phyloP scores from a whole-genome alignment of 2,113 vertebrate species.

The Passer montanus region DNA sequence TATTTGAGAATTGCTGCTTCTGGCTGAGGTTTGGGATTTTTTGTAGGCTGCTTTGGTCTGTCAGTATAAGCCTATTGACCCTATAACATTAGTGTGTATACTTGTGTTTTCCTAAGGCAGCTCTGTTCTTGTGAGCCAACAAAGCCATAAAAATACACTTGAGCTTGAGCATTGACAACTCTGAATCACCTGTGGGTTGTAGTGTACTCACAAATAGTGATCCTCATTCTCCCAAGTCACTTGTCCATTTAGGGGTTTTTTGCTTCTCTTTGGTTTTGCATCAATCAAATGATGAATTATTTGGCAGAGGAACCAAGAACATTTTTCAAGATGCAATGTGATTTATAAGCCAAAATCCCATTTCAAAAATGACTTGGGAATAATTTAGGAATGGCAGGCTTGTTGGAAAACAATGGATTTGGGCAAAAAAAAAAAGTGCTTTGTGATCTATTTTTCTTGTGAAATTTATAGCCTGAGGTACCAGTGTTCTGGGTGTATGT shows the following conservation, averaged over 20 bases:
- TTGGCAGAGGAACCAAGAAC: accelerated
- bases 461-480: not conserved
- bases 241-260: not conserved
- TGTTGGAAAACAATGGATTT: not conserved
- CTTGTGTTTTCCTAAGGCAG: not conserved
- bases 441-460: not conserved
- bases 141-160: not conserved
- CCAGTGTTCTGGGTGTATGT: not conserved
- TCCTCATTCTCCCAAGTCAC: not conserved
- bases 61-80: not conserved
- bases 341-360: not conserved
- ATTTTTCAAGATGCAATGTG: not conserved
- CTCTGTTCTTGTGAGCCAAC: not conserved
- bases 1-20: not conserved
- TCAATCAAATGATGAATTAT: not conserved
- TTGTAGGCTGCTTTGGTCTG: not conserved
- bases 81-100: not conserved
- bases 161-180: not conserved
- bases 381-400: not conserved
- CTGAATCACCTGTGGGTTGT: not conserved
- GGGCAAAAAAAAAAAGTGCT: not conserved
- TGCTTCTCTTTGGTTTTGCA: not conserved
- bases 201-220: not conserved
- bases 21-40: not conserved
- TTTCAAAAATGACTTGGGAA: not conserved